Base-by-base conservation (phyloP, 2,797 vertebrate genomes). In the Bryconaethiops microstoma region DNA sequence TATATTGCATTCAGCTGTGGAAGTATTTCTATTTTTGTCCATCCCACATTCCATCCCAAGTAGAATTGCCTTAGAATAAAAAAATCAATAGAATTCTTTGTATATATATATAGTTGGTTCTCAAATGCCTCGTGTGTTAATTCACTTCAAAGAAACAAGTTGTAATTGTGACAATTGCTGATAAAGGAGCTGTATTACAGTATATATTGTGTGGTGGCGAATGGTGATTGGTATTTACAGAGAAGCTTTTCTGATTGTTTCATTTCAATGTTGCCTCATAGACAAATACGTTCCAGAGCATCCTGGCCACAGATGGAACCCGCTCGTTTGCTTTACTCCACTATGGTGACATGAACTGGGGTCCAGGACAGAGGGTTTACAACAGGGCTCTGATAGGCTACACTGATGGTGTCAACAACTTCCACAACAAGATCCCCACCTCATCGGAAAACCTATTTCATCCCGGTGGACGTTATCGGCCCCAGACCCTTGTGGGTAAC, bases 281-380 rank as follows among this genome's bases (percentile, higher is more conserved):
- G 95, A 95, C 89, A 0, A 96, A 95, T 90, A 95, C 95, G 1
- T 96, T 94, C 88, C 95, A 96, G 89, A 93, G 93, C 74, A 89
- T 95, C 86, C 86, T 96, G 82, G 92, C 95, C n/a, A 95, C 93
- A 0, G 94, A 96, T 21, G 94, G 95, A 0, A 81, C 17, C 0
- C 92, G 91, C 29, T 93, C 95, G 3, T 96, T 94, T 81, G 94
- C 94, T 59, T 88, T 96, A 39, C 88, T 95, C 73, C 91, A 84
- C 17, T 96, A 92, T 4, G 89, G 91, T 5, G 90, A 93, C 45
- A 96, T 96, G 95, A 83, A 7, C 12, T 96, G 95, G 95, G 90
- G 92, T 77, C 92, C 92, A 0, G 94, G 92, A 48, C 93, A 94
- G 88, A 92, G 94, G 79, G 81, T 86, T 21, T 16, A 92, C 76